Conservation (phyloP, 2,797 vertebrate species). For the Gymnodraco acuticeps region DNA sequence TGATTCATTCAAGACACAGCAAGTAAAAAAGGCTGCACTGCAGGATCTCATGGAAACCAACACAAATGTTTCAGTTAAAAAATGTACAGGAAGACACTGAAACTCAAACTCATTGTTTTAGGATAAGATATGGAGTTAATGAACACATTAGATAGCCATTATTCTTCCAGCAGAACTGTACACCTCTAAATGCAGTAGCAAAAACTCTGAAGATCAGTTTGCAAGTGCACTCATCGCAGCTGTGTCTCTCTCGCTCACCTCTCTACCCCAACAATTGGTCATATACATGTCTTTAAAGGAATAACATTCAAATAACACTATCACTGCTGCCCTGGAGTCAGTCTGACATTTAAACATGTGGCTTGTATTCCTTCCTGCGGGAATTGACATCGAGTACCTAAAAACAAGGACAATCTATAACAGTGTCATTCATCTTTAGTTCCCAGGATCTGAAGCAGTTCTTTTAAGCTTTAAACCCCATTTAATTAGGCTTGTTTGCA, state of each 20-base stretch:
- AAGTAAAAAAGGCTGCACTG: neutral
- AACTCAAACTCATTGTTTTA: conserved; percentile 10
- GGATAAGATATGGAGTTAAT: conserved; percentile 24
- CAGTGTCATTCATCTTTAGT: conserved; percentile 12
- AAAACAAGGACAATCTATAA: neutral
- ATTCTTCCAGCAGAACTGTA: conserved; percentile 28
- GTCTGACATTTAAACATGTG: conserved; percentile 6
- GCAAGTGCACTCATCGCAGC: neutral
- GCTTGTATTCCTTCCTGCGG: neutral
- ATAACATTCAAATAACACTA: conserved; percentile 9
- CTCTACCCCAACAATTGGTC: neutral
- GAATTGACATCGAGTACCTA: neutral
- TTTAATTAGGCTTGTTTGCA: conserved; percentile 34
- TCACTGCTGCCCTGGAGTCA: neutral
- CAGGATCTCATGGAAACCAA: neutral
- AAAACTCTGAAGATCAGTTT: conserved; percentile 19
- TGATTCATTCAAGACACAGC: conserved; percentile 10
- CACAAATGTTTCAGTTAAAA: conserved; percentile 11
- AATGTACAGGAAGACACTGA: conserved; percentile 6
- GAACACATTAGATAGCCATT: conserved; percentile 38
- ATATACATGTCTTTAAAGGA: neutral
- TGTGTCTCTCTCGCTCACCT: neutral
- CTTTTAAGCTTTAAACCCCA: conserved; percentile 11
- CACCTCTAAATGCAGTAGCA: conserved; percentile 11
- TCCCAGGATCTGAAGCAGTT: neutral